Evolutionary conservation across 1,140 invertebrate genomes (phyloP).

Genomic region (Tetraneura akinire): DNA sequence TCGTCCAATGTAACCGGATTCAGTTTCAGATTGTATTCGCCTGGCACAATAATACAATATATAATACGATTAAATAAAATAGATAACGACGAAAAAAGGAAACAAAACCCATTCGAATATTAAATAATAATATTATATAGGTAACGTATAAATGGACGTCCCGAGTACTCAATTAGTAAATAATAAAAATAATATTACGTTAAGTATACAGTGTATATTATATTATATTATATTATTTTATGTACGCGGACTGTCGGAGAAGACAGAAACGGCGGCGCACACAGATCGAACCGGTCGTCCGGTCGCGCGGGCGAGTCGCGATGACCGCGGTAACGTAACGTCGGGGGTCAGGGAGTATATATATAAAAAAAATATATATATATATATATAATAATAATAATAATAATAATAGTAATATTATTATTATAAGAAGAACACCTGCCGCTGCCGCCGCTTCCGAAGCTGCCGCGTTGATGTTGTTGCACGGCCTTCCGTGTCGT

Average conservation of each 20-base stretch:
- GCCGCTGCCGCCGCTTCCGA: neutral
- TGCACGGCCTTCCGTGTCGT: neutral
- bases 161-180: neutral
- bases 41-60: constrained; percentile 59
- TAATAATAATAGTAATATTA: no score
- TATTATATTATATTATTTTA: neutral
- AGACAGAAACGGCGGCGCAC: neutral
- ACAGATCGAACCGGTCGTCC: neutral
- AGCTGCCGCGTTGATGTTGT: neutral
- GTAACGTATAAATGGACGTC: no score
- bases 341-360: neutral
- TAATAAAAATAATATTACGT: no score
- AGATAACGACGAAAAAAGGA: neutral
- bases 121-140: no score
- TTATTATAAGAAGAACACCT: constrained; percentile 31
- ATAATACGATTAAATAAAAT: neutral
- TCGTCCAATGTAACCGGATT: constrained; percentile 85
- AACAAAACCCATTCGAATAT: no score
- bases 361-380: neutral
- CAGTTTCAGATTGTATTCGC: constrained; percentile 84
- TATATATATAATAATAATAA: neutral
- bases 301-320: neutral
- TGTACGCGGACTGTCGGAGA: neutral
- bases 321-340: no score
- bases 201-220: no score